phyloP scores from a whole-genome alignment of 2,113 vertebrate genomes.

The Corynorhinus townsendii region DNA sequence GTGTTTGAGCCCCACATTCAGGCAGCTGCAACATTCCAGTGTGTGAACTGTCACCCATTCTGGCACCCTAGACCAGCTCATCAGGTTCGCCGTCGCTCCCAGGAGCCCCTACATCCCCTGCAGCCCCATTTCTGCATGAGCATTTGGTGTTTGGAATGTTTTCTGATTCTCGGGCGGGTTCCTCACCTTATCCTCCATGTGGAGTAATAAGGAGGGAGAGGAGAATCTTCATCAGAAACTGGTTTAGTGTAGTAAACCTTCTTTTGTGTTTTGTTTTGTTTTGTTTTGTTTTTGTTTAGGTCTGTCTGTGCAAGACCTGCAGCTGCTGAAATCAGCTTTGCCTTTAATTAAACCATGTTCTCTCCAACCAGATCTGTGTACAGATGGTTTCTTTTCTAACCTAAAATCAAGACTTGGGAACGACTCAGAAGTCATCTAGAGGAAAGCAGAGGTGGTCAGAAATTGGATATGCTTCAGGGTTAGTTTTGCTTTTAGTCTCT shows the following conservation, averaged over 20 bases:
- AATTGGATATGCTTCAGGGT: not conserved
- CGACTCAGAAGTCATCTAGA: not conserved
- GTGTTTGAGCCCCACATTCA: conserved; percentile 73
- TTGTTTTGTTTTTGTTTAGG: conserved; percentile 69
- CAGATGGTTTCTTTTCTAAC: conserved; percentile 42
- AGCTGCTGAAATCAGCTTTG: conserved; percentile 92
- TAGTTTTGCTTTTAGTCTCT: not conserved
- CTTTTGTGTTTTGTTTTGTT: conserved; percentile 76
- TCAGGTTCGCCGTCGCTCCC: conserved; percentile 67
- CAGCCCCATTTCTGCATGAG: conserved; percentile 85
- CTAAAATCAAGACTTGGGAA: not conserved
- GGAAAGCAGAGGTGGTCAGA: not conserved
- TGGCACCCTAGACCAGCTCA: conserved; percentile 67
- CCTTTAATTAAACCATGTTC: conserved; percentile 94
- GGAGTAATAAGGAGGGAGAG: conserved; percentile 63
- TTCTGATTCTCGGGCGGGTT: conserved; percentile 62
- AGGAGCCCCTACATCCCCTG: conserved; percentile 68
- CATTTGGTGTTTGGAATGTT: conserved; percentile 79
- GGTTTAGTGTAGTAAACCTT: conserved; percentile 85
- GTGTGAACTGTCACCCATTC: conserved; percentile 68
- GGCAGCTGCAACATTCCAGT: conserved; percentile 84
- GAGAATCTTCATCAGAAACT: conserved; percentile 77
- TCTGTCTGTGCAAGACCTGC: conserved; percentile 89
- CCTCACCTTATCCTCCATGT: conserved; percentile 21
- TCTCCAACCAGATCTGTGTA: conserved; percentile 80